Evolutionary conservation across 2,888 invertebrate species (phyloP), one percentile per base, ranked within the genome.

Genomic region (Cenopis cana): DNA sequence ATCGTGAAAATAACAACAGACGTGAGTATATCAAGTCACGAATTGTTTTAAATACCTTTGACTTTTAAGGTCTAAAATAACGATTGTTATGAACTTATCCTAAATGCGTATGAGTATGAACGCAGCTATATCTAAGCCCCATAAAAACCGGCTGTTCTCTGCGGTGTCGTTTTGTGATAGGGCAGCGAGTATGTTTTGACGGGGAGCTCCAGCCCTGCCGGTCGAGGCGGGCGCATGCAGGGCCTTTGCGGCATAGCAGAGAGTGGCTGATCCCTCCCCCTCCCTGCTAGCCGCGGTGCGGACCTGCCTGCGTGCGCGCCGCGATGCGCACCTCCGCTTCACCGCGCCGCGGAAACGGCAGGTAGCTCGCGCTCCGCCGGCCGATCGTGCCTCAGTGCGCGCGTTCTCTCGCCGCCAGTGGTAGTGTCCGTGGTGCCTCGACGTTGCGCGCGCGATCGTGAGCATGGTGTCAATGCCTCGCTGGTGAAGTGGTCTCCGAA

Each of bases 351-450:
- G 88, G 88, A 89, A 86, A 86, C 88, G 86, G 87, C 90, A 89
- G 92, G 91, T 91, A 90, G 89, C 84, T 82, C 79, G 86, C 85
- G 84, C 83, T 81, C 80, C 82, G 86, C 78, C 84, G 85, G 81
- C 78, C 85, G 82, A 80, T 61, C 56, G 71, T 71, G 82, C 82
- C 85, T 92, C 92, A 93, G 92, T 93, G 91, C 89, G 93, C 92
- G 92, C 92, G 92, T 83, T 92, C 92, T 85, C 91, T 93, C 91
- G 92, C 87, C 89, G 91, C 87, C 88, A 85, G 86, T 89, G 92
- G 93, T 92, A 92, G 93, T 93, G 92, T 93, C 83, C 82, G 87
- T 84, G 81, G 87, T 86, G 90, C 89, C 90, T 89, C 87, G 83
- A 84, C 86, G 89, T 87, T 64, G 85, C 83, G 85, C 86, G 88